Conservation (phyloP, 1,140 invertebrate genomes). For the fruit fly (Drosophila melanogaster) region Release_6_plus_ISO1_MT NC_004354.4:9353501-9354000, state of each 20-base stretch:
- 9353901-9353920: slow-evolving; percentile 2
- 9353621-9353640: neutral
- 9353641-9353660: neutral
- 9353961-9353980: slow-evolving; percentile 35
- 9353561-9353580: neutral
- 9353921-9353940: slow-evolving; percentile 27
- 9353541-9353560: too few relatives aligned
- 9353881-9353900: neutral
- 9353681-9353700: slow-evolving; percentile 13
- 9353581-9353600: neutral
- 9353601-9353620: neutral
- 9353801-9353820: neutral
- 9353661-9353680: neutral
- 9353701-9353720: slow-evolving; percentile 3
- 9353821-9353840: neutral
- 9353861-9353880: slow-evolving; percentile 35
- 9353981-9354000: slow-evolving; percentile 48
- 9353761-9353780: slow-evolving; percentile 19
- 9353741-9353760: neutral
- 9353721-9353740: neutral
- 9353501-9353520: too few relatives aligned
- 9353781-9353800: slow-evolving; percentile 22
- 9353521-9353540: too few relatives aligned
- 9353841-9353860: slow-evolving; percentile 2
- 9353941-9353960: slow-evolving; percentile 46